Percentiles rank a stretch among this genome's conserved stretches.
Conservation (phyloP, 92 coral and sea anemone species). For the Palythoa heliodiscus region DNA sequence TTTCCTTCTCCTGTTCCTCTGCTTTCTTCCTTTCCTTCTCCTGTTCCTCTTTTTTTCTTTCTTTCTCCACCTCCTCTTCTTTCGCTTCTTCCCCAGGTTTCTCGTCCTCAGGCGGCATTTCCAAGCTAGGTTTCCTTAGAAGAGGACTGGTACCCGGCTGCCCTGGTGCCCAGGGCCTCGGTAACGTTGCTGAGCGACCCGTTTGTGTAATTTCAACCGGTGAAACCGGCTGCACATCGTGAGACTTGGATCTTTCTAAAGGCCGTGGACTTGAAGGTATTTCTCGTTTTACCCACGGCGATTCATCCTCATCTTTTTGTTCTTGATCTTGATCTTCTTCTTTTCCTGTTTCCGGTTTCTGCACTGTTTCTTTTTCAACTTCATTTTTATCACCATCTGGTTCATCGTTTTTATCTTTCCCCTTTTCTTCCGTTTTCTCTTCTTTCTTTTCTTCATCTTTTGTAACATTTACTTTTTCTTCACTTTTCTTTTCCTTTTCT, state of each 20-base stretch:
- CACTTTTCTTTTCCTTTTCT: conserved; percentile 7
- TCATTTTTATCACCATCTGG: conserved; percentile 1
- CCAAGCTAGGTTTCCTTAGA: conserved; percentile 76
- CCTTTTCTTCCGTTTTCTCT: conserved; percentile 19
- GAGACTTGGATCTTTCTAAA: conserved; percentile 30
- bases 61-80: background rate
- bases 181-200: conserved; percentile 77
- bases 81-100: conserved; percentile 5
- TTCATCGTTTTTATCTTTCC: conserved; percentile 12
- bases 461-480: conserved; percentile 29
- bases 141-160: conserved; percentile 54
- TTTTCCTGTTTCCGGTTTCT: conserved; percentile 5
- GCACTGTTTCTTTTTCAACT: background rate
- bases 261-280: conserved; percentile 23
- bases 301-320: conserved; percentile 36
- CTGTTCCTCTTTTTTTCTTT: background rate
- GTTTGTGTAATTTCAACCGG: conserved; percentile 42
- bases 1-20: background rate
- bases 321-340: conserved; percentile 1
- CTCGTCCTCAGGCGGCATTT: conserved; percentile 16
- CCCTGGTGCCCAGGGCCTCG: conserved; percentile 85
- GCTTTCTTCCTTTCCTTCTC: background rate
- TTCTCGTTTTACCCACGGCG: conserved; percentile 68
- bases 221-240: conserved; percentile 24
- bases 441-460: conserved; percentile 37